phyloP scores from a whole-genome alignment of 2,888 invertebrate species.

The Drosophila fungiperda region DNA sequence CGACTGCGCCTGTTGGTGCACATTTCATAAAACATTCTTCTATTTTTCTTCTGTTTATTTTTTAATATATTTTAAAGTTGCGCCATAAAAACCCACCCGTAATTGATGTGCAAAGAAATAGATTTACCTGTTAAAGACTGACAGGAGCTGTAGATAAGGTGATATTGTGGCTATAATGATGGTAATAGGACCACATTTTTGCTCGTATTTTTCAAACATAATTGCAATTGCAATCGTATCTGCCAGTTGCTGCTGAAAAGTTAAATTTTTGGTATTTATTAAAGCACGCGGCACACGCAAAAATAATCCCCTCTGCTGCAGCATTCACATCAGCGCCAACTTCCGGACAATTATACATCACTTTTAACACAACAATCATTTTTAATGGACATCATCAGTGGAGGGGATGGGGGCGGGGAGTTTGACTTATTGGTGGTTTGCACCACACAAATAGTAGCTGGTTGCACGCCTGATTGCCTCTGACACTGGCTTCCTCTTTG shows the following conservation, averaged over 20 bases:
- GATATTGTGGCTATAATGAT: background rate
- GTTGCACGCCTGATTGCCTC: slow-evolving; percentile 57
- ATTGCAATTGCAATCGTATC: slow-evolving; percentile 48
- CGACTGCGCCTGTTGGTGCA: slow-evolving; percentile 49
- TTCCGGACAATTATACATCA: slow-evolving; percentile 70
- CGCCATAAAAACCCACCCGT: slow-evolving; percentile 56
- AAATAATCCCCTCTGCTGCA: background rate
- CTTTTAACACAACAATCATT: slow-evolving; percentile 71
- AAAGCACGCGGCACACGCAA: background rate
- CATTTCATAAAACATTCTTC: slow-evolving; percentile 46
- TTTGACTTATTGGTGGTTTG: background rate
- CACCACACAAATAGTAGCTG: slow-evolving; percentile 20
- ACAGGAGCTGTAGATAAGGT: background rate
- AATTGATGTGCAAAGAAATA: slow-evolving; percentile 37
- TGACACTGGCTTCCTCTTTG: slow-evolving; percentile 32
- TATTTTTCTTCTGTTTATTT: slow-evolving; percentile 18
- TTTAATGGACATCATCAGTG: slow-evolving; percentile 46
- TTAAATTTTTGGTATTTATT: background rate
- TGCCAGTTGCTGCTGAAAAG: background rate
- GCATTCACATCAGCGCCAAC: slow-evolving; percentile 12
- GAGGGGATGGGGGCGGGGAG: background rate
- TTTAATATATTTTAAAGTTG: slow-evolving; percentile 66
- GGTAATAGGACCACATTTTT: slow-evolving; percentile 10
- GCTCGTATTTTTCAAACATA: slow-evolving; percentile 23
- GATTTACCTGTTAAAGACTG: slow-evolving; percentile 14